Base-by-base conservation (phyloP, 2,888 invertebrate species). In the Drosophila algonquin region DNA sequence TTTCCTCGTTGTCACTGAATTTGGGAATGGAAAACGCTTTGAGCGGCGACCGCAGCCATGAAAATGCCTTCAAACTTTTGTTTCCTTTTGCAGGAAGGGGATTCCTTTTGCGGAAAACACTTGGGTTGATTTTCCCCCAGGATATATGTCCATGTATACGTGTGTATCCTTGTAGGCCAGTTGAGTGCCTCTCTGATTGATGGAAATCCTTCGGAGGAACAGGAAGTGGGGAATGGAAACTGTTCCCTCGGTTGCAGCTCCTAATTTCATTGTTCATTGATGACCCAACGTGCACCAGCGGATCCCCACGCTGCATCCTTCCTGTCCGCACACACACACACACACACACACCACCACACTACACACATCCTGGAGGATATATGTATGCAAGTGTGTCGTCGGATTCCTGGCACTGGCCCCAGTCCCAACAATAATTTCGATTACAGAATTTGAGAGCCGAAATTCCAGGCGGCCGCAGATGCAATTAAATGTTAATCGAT, bases 401-500 rank as follows among this genome's bases (percentile, higher is more conserved):
- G 56, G 3, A 52, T 53, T 53, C 55, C 56, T 55, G 56, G 50
- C 14, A 16, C 57, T 40, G 40, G 10, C n/a, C 12, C 16, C 48
- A 47, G 54, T 12, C 16, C 53, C 45, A 48, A 79, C 89, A 77
- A 77, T 75, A 75, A 81, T 76, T 77, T 83, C 77, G 76, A 85
- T 79, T 84, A 57, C 61, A 21, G 62, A 69, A 71, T 63, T 61
- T 56, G 69, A 47, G 69, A 63, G 59, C 46, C 58, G 35, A 64
- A 68, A 75, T 59, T 74, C 63, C 68, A 40, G 47, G 65, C 61
- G 65, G 73, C 75, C 73, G 63, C 76, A 87, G 75, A 71, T 80
- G 78, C 74, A 83, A 87, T 87, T 80, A 79, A 83, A 89, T 75
- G 76, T 83, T 84, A 88, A 84, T 88, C 87, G 87, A 88, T 83